phyloP scores from a whole-genome alignment of 92 coral and sea anemone species.

The Desmophyllum pertusum region DNA sequence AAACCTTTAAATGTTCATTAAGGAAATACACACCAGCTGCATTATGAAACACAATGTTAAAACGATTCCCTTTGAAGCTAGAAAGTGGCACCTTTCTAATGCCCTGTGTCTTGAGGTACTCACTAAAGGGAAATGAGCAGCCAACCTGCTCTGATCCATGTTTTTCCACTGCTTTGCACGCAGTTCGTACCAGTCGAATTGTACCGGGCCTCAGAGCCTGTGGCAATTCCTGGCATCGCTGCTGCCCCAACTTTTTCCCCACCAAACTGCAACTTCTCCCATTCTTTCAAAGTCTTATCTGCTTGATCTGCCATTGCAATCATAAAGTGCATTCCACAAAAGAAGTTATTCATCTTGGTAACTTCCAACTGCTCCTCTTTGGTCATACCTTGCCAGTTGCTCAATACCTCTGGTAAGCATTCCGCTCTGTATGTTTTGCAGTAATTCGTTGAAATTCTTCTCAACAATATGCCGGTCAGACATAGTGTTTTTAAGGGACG shows the following conservation, averaged over 20 bases:
- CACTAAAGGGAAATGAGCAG: constrained; percentile 47
- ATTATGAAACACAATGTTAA: constrained; percentile 55
- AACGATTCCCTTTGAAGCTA: constrained; percentile 45
- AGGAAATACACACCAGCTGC: constrained; percentile 57
- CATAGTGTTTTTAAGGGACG: constrained; percentile 46
- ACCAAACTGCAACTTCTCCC: constrained; percentile 62
- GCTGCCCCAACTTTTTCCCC: constrained; percentile 50
- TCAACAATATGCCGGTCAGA: constrained; percentile 38
- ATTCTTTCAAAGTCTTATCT: constrained; percentile 55
- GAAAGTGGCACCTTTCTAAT: constrained; percentile 45
- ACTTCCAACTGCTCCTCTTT: constrained; percentile 36
- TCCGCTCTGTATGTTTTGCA: constrained; percentile 37
- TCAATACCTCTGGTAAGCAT: constrained; percentile 38
- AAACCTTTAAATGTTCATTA: constrained; percentile 40
- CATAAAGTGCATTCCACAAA: constrained; percentile 64
- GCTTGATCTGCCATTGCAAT: constrained; percentile 68
- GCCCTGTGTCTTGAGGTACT: constrained; percentile 37
- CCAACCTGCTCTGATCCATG: constrained; percentile 59
- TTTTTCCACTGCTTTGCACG: constrained; percentile 64
- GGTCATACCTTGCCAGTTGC: constrained; percentile 30
- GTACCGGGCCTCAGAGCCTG: constrained; percentile 68
- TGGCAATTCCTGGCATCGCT: constrained; percentile 23
- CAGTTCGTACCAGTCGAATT: constrained; percentile 54
- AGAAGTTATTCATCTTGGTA: constrained; percentile 51
- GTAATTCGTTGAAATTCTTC: constrained; percentile 36